Base-by-base conservation (phyloP, 2,113 vertebrate species). In the Scortum barcoo region DNA sequence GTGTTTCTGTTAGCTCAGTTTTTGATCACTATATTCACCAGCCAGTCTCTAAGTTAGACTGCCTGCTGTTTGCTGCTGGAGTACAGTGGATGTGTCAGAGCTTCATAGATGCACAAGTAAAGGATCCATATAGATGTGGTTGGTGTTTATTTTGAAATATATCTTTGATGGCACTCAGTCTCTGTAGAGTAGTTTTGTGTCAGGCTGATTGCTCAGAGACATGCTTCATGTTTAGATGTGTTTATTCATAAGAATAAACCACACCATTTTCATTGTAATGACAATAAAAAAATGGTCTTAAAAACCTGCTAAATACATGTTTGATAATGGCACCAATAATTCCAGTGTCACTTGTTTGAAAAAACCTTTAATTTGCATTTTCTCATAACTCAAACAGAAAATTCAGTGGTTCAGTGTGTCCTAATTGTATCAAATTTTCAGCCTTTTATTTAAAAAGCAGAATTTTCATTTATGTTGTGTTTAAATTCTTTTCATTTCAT, bases 131-230 rank as follows among this genome's bases (percentile, higher is more conserved):
- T 14, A 5, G 44, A 5, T 46, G 44, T 4, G 3, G 16, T 16
- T 4, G 3, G 16, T 16, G 44, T 46, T 46, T 46, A 17, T 16
- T 46, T 16, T 46, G 14, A 46, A 46, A 17, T 5, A 17, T 16
- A 42, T 13, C 40, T 42, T 42, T 3, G 16, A 46, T 14, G 16
- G 44, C 44, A 36, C 33, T 36, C 44, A 46, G 17, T 17, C 44
- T 5, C 44, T 46, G 5, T 1, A 30, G 26, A 58, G 26, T 2
- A 54, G 51, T 58, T 26, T 30, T 4, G 7, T 28, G 14, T 30
- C 56, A 30, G 44, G 16, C 46, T 20, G 54, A 58, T 22, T 61
- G 56, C 44, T 62, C 72, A 61, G 40, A 73, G 42, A 46, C 42
- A 16, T 36, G 33, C 33, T 3, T 36, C 33, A 36, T 54, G 33